These are phyloP conservation scores for Sitta europaea DNA, from an alignment of 2,113 vertebrate species.

Conservation along the genomic window DNA sequence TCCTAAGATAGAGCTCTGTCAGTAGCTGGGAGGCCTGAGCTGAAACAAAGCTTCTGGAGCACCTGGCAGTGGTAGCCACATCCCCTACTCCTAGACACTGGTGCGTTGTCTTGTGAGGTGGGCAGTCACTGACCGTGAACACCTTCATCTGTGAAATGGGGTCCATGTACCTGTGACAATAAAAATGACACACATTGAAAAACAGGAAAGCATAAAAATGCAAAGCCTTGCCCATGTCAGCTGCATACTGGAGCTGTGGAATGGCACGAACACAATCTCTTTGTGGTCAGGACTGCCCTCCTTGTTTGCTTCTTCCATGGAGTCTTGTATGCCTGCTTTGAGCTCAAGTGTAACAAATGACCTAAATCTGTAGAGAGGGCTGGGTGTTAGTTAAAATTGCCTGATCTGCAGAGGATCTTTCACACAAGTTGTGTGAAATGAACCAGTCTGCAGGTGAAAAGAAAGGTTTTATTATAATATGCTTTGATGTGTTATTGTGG, in stretches of 20 bases:
- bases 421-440: not conserved
- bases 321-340: not conserved
- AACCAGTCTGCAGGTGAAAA: not conserved
- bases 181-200: fast-evolving
- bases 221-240: too few species aligned
- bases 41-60: not conserved
- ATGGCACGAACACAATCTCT: not conserved
- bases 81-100: fast-evolving
- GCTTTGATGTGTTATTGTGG: not conserved
- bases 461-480: not conserved
- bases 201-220: not conserved
- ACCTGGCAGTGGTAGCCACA: not conserved
- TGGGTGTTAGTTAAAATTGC: not conserved
- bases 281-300: fast-evolving
- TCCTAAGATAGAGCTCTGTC: not conserved
- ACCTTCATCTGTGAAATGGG: not conserved
- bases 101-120: not conserved
- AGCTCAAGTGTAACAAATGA: not conserved
- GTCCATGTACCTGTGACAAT: fast-evolving
- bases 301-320: not conserved
- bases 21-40: not conserved
- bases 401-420: not conserved
- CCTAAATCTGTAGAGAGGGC: not conserved
- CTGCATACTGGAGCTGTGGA: not conserved
- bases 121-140: not conserved